Percentiles rank a stretch among this genome's conserved stretches.
Evolutionary conservation across 1,140 invertebrate genomes (phyloP).

Genomic region (Diachasmimorpha longicaudata): DNA sequence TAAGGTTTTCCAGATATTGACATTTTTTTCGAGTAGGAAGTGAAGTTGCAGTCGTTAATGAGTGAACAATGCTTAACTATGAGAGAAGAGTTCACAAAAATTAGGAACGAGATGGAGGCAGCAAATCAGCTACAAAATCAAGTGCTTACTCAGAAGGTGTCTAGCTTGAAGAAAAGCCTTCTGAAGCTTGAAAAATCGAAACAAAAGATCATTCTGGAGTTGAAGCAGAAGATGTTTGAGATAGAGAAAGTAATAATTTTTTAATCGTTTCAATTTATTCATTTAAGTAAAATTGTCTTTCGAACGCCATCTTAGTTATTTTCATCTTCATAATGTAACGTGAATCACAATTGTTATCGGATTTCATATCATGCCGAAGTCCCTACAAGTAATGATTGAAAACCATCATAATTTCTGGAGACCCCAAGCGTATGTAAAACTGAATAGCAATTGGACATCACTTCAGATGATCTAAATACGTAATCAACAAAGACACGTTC

Average conservation of each 20-base stretch:
- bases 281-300: too few relatives aligned
- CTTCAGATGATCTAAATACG: too few relatives aligned
- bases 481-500: too few relatives aligned
- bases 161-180: slow-evolving; percentile 34
- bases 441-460: too few relatives aligned
- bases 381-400: too few relatives aligned
- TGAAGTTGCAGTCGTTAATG: slow-evolving; percentile 42
- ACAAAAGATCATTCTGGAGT: slow-evolving; percentile 36
- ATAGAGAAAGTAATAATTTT: slow-evolving; percentile 33
- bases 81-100: slow-evolving; percentile 48
- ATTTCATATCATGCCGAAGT: too few relatives aligned
- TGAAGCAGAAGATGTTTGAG: slow-evolving; percentile 39
- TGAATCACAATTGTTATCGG: too few relatives aligned
- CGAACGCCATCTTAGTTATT: too few relatives aligned
- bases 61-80: slow-evolving; percentile 42
- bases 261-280: too few relatives aligned
- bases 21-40: slow-evolving; percentile 26
- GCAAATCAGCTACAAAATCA: slow-evolving; percentile 34
- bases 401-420: too few relatives aligned
- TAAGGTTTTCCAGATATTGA: background rate
- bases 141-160: slow-evolving; percentile 33
- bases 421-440: too few relatives aligned
- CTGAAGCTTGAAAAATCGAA: slow-evolving; percentile 39
- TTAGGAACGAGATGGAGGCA: slow-evolving; percentile 42
- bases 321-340: too few relatives aligned